Evolutionary conservation across 2,797 vertebrate genomes (phyloP).

Genomic region (Catostomus latipinnis): DNA sequence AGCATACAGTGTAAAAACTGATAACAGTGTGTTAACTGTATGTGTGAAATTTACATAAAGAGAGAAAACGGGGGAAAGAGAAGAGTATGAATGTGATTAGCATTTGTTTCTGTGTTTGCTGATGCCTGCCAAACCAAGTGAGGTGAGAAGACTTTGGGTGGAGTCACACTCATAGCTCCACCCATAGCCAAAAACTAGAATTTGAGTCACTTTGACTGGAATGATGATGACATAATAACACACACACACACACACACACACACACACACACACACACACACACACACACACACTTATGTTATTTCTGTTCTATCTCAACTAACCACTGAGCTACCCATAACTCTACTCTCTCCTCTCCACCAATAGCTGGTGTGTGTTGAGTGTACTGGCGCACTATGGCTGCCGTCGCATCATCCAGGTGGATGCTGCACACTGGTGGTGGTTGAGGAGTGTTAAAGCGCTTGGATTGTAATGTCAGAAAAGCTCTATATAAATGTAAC

Average conservation of each 20-base stretch:
- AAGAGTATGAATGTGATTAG: neutral
- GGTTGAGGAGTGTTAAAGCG: too few species aligned
- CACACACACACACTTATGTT: neutral
- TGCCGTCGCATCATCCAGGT: too few species aligned
- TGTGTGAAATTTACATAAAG: neutral
- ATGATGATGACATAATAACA: constrained; percentile 2
- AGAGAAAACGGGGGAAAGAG: neutral
- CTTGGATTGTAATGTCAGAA: too few species aligned
- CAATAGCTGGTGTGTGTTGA: too few species aligned
- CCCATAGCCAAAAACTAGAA: neutral
- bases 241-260: neutral
- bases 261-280: too few species aligned
- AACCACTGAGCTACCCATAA: too few species aligned
- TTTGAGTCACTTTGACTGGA: constrained; percentile 20
- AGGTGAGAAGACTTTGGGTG: neutral
- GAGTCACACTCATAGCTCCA: neutral
- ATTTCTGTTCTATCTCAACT: constrained; percentile 2
- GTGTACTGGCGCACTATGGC: too few species aligned
- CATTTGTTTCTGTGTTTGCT: neutral
- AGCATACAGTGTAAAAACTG: too few species aligned
- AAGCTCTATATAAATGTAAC: too few species aligned
- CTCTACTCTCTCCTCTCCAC: too few species aligned
- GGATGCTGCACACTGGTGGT: too few species aligned
- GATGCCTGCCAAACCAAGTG: too few species aligned
- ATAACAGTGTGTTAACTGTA: neutral